Percentiles rank a stretch among this genome's conserved stretches.
Conservation (phyloP, 2,113 vertebrate species). For the Hippocampus mohnikei region DNA sequence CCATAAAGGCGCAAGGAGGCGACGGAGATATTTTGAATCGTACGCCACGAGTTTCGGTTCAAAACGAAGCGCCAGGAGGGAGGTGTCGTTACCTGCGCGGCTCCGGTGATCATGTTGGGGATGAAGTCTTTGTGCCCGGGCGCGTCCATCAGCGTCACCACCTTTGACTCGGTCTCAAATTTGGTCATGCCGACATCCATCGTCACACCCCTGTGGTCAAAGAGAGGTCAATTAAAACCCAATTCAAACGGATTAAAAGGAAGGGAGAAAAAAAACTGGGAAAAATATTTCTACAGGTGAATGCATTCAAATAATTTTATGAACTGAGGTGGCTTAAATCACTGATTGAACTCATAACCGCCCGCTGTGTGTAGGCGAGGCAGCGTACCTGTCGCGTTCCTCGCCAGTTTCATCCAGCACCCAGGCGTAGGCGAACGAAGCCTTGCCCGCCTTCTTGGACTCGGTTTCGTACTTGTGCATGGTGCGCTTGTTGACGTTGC, state of each 20-base stretch:
- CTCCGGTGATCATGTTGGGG: slow-evolving; percentile 99
- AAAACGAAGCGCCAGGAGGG: neutral
- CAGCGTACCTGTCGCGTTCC: slow-evolving; percentile 87
- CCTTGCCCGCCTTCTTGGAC: slow-evolving; percentile 96
- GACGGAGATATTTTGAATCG: neutral
- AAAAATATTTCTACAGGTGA: no score
- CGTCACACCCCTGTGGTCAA: slow-evolving; percentile 86
- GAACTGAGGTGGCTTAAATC: no score
- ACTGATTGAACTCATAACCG: no score
- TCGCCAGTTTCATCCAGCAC: slow-evolving; percentile 98
- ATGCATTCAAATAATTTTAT: no score
- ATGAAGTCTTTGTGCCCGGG: slow-evolving; percentile 99
- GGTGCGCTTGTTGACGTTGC: slow-evolving; percentile 95
- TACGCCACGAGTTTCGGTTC: neutral
- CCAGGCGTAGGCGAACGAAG: slow-evolving; percentile 97
- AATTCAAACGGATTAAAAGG: no score
- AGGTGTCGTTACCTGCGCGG: slow-evolving; percentile 83
- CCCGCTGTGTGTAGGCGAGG: no score
- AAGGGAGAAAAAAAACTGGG: no score
- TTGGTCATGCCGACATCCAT: slow-evolving; percentile 99
- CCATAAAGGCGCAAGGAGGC: neutral
- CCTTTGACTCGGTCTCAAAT: slow-evolving; percentile 91
- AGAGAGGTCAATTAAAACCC: neutral
- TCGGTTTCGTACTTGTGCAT: slow-evolving; percentile 99
- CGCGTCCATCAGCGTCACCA: slow-evolving; percentile 96